Base-by-base conservation (phyloP, 2,113 vertebrate genomes). In the Aplodontia rufa region DNA sequence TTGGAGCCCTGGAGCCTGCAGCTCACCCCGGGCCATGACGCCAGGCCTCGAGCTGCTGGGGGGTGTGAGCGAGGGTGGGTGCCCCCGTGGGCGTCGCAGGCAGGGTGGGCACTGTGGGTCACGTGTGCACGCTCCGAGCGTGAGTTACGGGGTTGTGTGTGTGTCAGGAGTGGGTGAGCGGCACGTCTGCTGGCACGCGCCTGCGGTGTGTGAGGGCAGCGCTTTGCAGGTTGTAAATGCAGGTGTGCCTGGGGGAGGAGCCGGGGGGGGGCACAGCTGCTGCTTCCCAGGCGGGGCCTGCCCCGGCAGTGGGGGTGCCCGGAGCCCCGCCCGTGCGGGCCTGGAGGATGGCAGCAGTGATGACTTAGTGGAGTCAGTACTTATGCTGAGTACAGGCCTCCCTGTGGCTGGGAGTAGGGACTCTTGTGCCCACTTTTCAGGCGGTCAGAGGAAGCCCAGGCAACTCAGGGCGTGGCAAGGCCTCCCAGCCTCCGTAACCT, bases 111-210 rank as follows among this genome's bases (percentile, higher is more conserved):
- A 80, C 84, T 17, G 62, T 0, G 6, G 89, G 53, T 80, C 94
- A 28, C 72, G 14, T 49, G 72, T 62, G 92, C 80, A 24, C 0
- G 1, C 76, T 69, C 49, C 0, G 20, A n/a, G 92, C 16, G 42
- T 19, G 94, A 92, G 84, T 26, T 80, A 68, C 3, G 37, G 80
- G 96, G 96, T 95, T 53, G 1, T 0, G 30, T 4, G 0, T 68
- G 83, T 75, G 92, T 83, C 74, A 66, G 89, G 95, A 79, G 95
- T 91, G 93, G 94, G 90, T 26, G 96, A 92, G 24, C 1, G 2
- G 80, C 68, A 19, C 4, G 20, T 55, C 47, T 93, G 88, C 6
- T 66, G 47, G 14, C 0, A 1, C 30, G 35, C 6, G 60, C 4
- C 35, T 0, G n/a, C 0, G 45, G 78, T 62, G 66, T 24, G 84